Conservation (phyloP, 2,888 invertebrate genomes). For the Drosophila setosimentum region DNA sequence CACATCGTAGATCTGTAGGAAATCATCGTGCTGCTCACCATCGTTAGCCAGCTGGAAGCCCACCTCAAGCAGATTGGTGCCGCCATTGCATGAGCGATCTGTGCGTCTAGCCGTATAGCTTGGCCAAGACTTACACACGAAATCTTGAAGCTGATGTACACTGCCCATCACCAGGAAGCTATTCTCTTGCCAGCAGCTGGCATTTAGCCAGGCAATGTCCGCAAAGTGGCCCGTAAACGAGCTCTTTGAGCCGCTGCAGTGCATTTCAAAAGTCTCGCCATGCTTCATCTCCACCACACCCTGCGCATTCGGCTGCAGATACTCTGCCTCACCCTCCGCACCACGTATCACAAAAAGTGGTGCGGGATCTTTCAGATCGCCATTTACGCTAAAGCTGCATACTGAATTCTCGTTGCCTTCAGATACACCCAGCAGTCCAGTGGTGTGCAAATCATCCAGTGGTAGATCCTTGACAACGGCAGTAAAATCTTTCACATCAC, state of each 20-base stretch:
- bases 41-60: slow-evolving; percentile 79
- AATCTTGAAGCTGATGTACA: slow-evolving; percentile 72
- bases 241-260: slow-evolving; percentile 52
- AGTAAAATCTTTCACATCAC: slow-evolving; percentile 66
- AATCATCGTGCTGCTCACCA: slow-evolving; percentile 53
- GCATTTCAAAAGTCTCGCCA: slow-evolving; percentile 59
- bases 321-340: slow-evolving; percentile 42
- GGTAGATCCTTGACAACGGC: slow-evolving; percentile 61
- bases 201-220: slow-evolving; percentile 60
- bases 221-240: slow-evolving; percentile 55
- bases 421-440: slow-evolving; percentile 54
- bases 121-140: slow-evolving; percentile 82
- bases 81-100: slow-evolving; percentile 75
- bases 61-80: slow-evolving; percentile 81
- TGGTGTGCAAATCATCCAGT: slow-evolving; percentile 49
- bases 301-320: slow-evolving; percentile 58
- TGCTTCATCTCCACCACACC: slow-evolving; percentile 58
- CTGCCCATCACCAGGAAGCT: slow-evolving; percentile 69
- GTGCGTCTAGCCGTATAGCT: slow-evolving; percentile 76
- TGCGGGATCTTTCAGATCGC: slow-evolving; percentile 86
- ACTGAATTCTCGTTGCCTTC: background rate
- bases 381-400: slow-evolving; percentile 65
- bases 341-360: slow-evolving; percentile 86
- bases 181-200: slow-evolving; percentile 73
- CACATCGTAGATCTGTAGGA: slow-evolving; percentile 83